Evolutionary conservation across 2,113 vertebrate genomes (phyloP).

Genomic region (Pongo pygmaeus): DNA sequence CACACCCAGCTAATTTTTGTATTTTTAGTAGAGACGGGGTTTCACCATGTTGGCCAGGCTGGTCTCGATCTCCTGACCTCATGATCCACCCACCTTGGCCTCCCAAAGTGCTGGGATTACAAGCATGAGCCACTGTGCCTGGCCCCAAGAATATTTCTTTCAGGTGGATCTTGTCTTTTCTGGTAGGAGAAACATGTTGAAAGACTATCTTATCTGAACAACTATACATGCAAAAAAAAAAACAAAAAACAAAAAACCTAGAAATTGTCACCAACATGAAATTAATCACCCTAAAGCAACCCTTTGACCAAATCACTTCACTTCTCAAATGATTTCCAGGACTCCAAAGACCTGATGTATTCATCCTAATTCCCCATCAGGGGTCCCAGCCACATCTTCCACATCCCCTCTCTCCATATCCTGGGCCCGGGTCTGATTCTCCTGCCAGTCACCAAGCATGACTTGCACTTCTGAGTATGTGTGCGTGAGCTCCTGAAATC

Average conservation of each 20-base stretch:
- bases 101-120: no score
- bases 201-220: background rate
- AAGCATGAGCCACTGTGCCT: no score
- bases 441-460: background rate
- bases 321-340: background rate
- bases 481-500: background rate
- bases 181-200: background rate
- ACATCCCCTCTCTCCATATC: background rate
- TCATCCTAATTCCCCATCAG: background rate
- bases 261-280: background rate
- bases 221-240: background rate
- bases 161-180: background rate
- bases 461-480: background rate
- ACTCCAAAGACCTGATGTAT: background rate
- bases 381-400: background rate
- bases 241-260: background rate
- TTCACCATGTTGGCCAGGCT: no score
- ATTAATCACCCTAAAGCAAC: background rate
- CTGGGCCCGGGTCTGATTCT: background rate
- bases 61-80: no score
- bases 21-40: no score
- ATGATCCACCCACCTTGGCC: no score
- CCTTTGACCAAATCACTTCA: background rate
- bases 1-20: no score
- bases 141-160: background rate